phyloP scores from a whole-genome alignment of 2,888 invertebrate genomes.

The Phanerotoma sp. region DNA sequence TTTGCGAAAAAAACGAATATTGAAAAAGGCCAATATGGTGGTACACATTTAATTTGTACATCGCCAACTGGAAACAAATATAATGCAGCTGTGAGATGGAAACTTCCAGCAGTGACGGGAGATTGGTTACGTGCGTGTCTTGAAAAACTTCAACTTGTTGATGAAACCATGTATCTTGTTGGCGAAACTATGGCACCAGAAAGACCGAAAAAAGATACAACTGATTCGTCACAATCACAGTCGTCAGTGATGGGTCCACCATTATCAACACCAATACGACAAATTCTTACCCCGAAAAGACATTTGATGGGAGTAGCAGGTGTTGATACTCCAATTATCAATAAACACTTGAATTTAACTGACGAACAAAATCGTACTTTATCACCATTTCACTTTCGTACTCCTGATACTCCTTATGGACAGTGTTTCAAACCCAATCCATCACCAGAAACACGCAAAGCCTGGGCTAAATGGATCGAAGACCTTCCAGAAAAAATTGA shows the following conservation, averaged over 20 bases:
- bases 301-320: slow-evolving; percentile 31
- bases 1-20: slow-evolving; percentile 64
- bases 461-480: slow-evolving; percentile 59
- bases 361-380: slow-evolving; percentile 49
- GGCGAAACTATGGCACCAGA: slow-evolving; percentile 59
- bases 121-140: slow-evolving; percentile 78
- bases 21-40: slow-evolving; percentile 62
- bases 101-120: slow-evolving; percentile 74
- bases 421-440: slow-evolving; percentile 59
- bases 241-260: slow-evolving; percentile 29
- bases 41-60: slow-evolving; percentile 81
- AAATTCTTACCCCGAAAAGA: slow-evolving; percentile 41
- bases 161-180: slow-evolving; percentile 63
- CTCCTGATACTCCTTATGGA: slow-evolving; percentile 64
- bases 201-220: not conserved
- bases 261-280: slow-evolving; percentile 24
- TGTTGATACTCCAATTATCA: slow-evolving; percentile 42
- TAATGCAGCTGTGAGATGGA: slow-evolving; percentile 82
- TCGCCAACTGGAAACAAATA: slow-evolving; percentile 77
- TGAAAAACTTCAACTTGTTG: slow-evolving; percentile 59
- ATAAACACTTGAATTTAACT: slow-evolving; percentile 45
- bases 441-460: slow-evolving; percentile 60
- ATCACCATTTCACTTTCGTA: slow-evolving; percentile 57
- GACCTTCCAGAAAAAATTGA: slow-evolving; percentile 57
- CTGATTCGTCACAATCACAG: slow-evolving; percentile 3